phyloP scores from a whole-genome alignment of 2,888 invertebrate genomes.

The Lochmaea capreae region DNA sequence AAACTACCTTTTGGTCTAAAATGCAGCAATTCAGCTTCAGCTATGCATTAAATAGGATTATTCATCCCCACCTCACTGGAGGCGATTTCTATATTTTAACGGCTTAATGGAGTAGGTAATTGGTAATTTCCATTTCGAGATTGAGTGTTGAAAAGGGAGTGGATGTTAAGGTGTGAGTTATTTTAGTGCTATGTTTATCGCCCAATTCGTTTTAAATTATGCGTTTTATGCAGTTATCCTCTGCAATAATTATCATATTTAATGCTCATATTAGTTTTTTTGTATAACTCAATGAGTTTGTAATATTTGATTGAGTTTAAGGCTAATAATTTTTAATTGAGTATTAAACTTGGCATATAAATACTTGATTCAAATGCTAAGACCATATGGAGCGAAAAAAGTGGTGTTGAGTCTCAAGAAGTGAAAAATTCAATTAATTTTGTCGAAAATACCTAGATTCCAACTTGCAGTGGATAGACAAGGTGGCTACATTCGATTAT shows the following conservation, averaged over 20 bases:
- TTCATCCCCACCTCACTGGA: neutral
- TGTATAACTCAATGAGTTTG: too few species aligned
- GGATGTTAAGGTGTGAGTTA: slow-evolving; percentile 25
- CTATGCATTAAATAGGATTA: neutral
- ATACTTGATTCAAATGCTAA: too few species aligned
- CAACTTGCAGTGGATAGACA: too few species aligned
- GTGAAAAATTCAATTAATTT: too few species aligned
- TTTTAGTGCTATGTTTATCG: slow-evolving; percentile 24
- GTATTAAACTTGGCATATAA: too few species aligned
- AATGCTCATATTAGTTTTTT: too few species aligned
- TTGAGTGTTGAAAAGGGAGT: slow-evolving; percentile 23
- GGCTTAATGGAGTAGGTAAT: slow-evolving; percentile 35
- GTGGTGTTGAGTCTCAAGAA: too few species aligned
- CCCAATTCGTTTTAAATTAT: neutral
- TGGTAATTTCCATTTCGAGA: slow-evolving; percentile 37
- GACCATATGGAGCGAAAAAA: too few species aligned
- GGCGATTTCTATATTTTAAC: slow-evolving; percentile 35
- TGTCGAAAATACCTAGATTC: too few species aligned
- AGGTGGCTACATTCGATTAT: too few species aligned
- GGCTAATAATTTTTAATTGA: too few species aligned
- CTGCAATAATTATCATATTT: neutral
- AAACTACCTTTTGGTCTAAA: neutral
- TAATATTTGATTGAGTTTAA: too few species aligned
- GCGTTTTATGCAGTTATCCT: neutral
- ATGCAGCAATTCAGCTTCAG: neutral